Percentiles rank a stretch among this genome's conserved stretches.
phyloP scores from a whole-genome alignment of 2,888 invertebrate genomes.

The Sialis lutaria region DNA sequence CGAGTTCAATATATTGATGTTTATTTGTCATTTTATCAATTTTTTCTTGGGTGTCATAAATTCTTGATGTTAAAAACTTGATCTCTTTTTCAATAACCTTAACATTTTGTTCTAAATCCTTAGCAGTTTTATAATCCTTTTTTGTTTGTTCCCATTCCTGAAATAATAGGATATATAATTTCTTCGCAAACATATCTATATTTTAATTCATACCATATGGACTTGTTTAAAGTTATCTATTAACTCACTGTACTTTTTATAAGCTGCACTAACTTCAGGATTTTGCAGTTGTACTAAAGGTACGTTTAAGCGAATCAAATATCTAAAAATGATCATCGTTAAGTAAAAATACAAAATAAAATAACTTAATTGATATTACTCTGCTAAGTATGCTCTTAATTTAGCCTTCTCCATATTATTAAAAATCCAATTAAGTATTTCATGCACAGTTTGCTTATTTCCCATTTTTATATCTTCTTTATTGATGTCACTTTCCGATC shows the following conservation, averaged over 20 bases:
- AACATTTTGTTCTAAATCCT: neutral
- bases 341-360: neutral
- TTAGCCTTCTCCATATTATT: conserved; percentile 53
- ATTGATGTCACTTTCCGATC: neutral
- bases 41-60: conserved; percentile 36
- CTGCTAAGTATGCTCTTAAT: conserved; percentile 73
- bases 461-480: conserved; percentile 44
- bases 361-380: conserved; percentile 20
- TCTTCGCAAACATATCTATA: neutral
- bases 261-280: neutral
- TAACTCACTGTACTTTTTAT: conserved; percentile 1
- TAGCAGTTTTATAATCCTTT: neutral
- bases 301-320: neutral
- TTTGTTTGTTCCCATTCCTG: conserved; percentile 2
- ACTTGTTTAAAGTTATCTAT: conserved; percentile 3
- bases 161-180: neutral
- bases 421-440: conserved; percentile 66
- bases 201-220: conserved; percentile 1
- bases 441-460: conserved; percentile 55
- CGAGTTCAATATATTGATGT: conserved; percentile 38
- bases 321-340: neutral
- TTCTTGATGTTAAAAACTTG: conserved; percentile 14
- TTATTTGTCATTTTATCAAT: conserved; percentile 47
- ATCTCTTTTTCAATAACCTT: conserved; percentile 1
- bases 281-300: neutral